These are phyloP conservation scores for Heliconius aoede DNA, from an alignment of 2,888 invertebrate species.

Conservation along the genomic window DNA sequence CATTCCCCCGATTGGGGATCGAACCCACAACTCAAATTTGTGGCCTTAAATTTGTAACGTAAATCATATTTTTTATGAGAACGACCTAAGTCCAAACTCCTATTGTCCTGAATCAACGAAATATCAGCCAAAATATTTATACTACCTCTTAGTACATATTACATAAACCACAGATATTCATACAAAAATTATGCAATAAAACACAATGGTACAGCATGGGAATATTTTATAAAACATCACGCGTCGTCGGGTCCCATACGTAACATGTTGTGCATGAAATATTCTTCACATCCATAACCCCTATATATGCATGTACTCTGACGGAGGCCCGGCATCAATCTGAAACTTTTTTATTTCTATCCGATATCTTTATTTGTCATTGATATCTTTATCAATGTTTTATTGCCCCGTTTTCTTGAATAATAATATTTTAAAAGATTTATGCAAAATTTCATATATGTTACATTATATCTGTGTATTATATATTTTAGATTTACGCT, in stretches of 20 bases:
- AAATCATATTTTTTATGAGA: no score
- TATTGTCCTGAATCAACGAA: no score
- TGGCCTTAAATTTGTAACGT: no score
- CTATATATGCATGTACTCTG: background rate
- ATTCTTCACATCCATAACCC: background rate
- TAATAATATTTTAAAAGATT: background rate
- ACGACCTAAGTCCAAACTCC: no score
- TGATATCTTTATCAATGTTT: slow-evolving; percentile 25
- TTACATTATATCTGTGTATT: background rate
- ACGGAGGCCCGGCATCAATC: background rate
- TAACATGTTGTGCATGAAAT: slow-evolving; percentile 2
- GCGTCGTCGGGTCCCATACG: slow-evolving; percentile 5
- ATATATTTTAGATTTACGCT: no score
- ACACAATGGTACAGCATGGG: background rate
- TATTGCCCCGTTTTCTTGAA: background rate
- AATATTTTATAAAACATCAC: slow-evolving; percentile 9
- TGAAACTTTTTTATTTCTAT: slow-evolving; percentile 10
- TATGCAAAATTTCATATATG: background rate
- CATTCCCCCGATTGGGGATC: no score
- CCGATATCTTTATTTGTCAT: background rate
- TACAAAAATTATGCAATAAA: slow-evolving; percentile 8
- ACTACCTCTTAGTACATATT: background rate
- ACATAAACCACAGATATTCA: background rate
- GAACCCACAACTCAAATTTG: no score
- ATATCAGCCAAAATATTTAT: background rate